phyloP scores from a whole-genome alignment of 2,113 vertebrate genomes.

The Dromas ardeola region DNA sequence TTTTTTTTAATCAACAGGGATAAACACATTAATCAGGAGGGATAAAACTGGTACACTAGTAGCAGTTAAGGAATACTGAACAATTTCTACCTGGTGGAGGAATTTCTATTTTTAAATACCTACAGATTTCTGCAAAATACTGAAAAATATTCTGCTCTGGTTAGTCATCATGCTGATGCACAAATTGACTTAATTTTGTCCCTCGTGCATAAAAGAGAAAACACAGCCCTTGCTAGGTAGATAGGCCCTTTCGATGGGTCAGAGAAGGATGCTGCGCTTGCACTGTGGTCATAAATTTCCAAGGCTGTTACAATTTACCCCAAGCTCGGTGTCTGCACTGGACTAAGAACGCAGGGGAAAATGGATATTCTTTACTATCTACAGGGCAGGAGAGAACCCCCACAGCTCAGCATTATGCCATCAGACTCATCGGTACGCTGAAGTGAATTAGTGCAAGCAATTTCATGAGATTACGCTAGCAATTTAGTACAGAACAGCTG shows the following conservation, averaged over 20 bases:
- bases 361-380: background rate
- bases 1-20: background rate
- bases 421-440: background rate
- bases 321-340: background rate
- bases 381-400: background rate
- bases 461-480: slow-evolving; percentile 39
- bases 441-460: slow-evolving; percentile 56
- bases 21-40: background rate
- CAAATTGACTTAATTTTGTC: background rate
- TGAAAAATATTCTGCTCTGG: background rate
- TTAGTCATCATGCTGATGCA: background rate
- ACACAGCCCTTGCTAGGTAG: background rate
- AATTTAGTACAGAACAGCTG: slow-evolving; percentile 49
- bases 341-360: background rate
- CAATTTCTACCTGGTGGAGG: background rate
- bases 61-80: background rate
- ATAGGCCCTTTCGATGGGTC: background rate
- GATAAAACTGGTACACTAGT: background rate
- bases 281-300: background rate
- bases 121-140: background rate
- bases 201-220: background rate
- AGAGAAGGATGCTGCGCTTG: background rate
- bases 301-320: background rate
- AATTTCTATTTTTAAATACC: background rate
- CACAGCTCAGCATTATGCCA: slow-evolving; percentile 38